Base-by-base conservation (phyloP, 2,113 vertebrate genomes). In the Lophura nycthemera region DNA sequence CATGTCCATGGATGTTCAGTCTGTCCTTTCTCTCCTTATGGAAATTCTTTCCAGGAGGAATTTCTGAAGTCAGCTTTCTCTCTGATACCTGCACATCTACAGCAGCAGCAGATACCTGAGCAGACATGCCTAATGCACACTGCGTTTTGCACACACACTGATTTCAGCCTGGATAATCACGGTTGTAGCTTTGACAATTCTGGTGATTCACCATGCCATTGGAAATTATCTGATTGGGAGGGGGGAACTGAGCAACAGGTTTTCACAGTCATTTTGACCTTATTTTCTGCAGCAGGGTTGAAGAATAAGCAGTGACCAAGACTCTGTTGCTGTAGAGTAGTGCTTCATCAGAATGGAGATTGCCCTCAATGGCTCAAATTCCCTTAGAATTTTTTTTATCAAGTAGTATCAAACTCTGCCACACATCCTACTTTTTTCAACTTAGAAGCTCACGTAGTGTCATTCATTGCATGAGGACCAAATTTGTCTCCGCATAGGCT, bases 391-490 rank as follows among this genome's bases (percentile, higher is more conserved):
- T 40, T 10, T 30, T 10, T 1, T 34, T 6, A 20, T 14, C 54
- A 59, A 1, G 43, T 54, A 76, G 7, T 22, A 24, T 21, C 57
- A 3, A 21, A 47, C 47, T 48, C 43, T 65, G 66, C n/a, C 65
- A 10, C 1, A 15, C n/a, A 48, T 13, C 80, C 48, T 54, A 18
- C 70, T 50, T 0, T 38, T 18, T 79, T 60, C 29, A 11, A 3
- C 2, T 6, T 22, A 32, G 85, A 87, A 73, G 10, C 30, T 38
- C 54, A 19, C 9, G 1, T 38, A 3, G n/a, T 21, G 78, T 29
- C 27, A 0, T 0, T 0, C 47, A 24, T 16, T 12, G 16, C 18
- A 74, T 32, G 14, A 48, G 19, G 45, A 3, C 10, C 45, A 54
- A 32, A 8, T 8, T 13, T 34, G 71, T 4, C 30, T 73, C 43